phyloP scores from a whole-genome alignment of 1,140 invertebrate species.

The Amyelois transitella region DNA sequence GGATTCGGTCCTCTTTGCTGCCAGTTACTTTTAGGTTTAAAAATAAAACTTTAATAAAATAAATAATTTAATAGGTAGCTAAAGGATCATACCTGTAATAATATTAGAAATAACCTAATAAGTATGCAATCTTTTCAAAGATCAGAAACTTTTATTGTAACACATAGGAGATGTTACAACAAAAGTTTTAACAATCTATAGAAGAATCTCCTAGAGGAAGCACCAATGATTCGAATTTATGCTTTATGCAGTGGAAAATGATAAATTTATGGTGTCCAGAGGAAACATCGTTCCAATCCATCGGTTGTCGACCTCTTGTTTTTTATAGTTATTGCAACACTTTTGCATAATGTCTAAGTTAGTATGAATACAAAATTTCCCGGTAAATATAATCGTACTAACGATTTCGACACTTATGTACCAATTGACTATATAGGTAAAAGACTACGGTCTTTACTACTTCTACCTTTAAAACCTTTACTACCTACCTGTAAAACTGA shows the following conservation, averaged over 20 bases:
- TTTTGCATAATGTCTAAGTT: constrained; percentile 62
- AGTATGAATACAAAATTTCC: background rate
- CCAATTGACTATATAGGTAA: too few relatives aligned
- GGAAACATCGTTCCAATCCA: constrained; percentile 45
- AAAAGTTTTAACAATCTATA: constrained; percentile 21
- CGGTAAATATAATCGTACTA: too few relatives aligned
- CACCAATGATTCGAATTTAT: constrained; percentile 71
- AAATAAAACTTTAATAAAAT: background rate
- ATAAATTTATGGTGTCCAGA: constrained; percentile 72
- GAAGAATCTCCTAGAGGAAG: constrained; percentile 43
- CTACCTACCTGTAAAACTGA: too few relatives aligned
- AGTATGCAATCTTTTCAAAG: too few relatives aligned
- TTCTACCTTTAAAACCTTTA: too few relatives aligned
- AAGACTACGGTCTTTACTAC: too few relatives aligned
- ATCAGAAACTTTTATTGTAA: too few relatives aligned
- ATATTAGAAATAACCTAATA: too few relatives aligned
- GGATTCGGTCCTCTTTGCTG: background rate
- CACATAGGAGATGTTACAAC: constrained; percentile 7
- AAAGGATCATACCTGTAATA: too few relatives aligned
- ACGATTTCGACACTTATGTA: too few relatives aligned
- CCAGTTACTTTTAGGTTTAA: background rate
- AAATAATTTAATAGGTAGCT: background rate
- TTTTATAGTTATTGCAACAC: constrained; percentile 65
- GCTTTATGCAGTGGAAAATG: constrained; percentile 73
- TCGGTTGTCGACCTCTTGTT: constrained; percentile 48